These are phyloP conservation scores for Falco punctatus DNA, from an alignment of 2,113 vertebrate species.

Conservation along the genomic window DNA sequence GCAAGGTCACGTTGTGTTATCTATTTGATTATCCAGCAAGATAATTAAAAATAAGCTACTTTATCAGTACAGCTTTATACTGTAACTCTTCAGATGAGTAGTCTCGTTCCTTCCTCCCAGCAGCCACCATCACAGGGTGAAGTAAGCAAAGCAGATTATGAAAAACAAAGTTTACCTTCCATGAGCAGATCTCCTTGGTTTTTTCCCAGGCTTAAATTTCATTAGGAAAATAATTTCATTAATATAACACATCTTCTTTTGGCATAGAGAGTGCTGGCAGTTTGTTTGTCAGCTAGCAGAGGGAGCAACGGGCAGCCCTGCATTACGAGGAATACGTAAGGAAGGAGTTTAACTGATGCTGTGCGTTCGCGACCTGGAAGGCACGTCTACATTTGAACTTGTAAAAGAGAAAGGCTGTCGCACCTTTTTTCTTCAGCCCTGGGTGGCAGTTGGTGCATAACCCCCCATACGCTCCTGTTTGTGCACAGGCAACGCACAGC, in stretches of 20 bases:
- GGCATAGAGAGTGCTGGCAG: background rate
- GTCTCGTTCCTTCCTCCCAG: background rate
- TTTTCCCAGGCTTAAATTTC: background rate
- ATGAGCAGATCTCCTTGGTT: background rate
- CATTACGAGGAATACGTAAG: background rate
- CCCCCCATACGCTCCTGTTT: accelerated
- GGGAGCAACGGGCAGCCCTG: background rate
- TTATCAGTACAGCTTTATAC: background rate
- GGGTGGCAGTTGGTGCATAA: no score
- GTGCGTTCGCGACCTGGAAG: background rate
- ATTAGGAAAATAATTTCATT: background rate
- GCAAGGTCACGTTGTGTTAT: background rate
- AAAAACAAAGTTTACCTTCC: background rate
- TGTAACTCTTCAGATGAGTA: background rate
- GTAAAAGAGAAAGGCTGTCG: background rate
- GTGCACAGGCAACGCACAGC: background rate
- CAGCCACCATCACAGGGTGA: background rate
- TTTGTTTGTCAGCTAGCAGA: background rate
- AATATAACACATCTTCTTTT: background rate
- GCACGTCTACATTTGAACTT: background rate
- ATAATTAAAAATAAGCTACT: background rate
- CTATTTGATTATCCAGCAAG: background rate
- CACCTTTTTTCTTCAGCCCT: background rate
- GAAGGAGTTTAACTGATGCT: background rate
- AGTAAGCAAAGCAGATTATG: background rate